phyloP scores from a whole-genome alignment of 2,888 invertebrate species.

The Andrena marginata region DNA sequence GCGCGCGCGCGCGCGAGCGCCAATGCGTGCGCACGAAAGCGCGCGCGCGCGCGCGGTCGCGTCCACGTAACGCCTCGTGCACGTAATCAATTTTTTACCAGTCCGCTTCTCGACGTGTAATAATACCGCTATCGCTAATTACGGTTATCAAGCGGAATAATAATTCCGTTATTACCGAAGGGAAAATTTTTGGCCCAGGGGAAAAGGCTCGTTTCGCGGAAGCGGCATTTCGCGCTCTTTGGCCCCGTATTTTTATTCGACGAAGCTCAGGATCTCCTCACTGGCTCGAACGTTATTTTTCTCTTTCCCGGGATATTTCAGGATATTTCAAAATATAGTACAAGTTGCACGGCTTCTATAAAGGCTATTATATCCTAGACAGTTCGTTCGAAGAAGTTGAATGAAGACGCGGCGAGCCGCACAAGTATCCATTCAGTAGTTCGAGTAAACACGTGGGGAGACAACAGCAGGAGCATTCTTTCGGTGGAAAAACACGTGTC shows the following conservation, averaged over 20 bases:
- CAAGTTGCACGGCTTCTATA: too few relatives aligned
- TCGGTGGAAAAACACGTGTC: conserved; percentile 9
- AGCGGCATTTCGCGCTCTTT: neutral
- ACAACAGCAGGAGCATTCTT: neutral
- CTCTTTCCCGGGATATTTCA: too few relatives aligned
- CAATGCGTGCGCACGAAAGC: conserved; percentile 39
- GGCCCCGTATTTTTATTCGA: neutral
- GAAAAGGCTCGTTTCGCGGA: neutral
- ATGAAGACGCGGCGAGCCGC: too few relatives aligned
- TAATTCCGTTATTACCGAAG: conserved; percentile 1
- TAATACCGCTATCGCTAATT: conserved; percentile 26
- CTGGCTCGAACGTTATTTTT: too few relatives aligned
- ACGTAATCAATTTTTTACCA: conserved; percentile 29
- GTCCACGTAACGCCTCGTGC: conserved; percentile 49
- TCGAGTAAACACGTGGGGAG: neutral
- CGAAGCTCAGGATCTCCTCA: neutral
- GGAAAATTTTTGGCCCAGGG: neutral
- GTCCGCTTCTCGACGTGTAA: neutral
- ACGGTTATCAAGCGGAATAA: neutral
- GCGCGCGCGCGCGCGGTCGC: conserved; percentile 43
- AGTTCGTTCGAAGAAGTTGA: too few relatives aligned
- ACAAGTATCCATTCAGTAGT: neutral
- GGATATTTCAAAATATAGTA: too few relatives aligned
- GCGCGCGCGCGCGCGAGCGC: conserved; percentile 36
- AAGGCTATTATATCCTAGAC: too few relatives aligned